Evolutionary conservation across 2,797 vertebrate species (phyloP), one percentile per base, ranked within the genome.

Genomic region (Coluber constrictor): DNA sequence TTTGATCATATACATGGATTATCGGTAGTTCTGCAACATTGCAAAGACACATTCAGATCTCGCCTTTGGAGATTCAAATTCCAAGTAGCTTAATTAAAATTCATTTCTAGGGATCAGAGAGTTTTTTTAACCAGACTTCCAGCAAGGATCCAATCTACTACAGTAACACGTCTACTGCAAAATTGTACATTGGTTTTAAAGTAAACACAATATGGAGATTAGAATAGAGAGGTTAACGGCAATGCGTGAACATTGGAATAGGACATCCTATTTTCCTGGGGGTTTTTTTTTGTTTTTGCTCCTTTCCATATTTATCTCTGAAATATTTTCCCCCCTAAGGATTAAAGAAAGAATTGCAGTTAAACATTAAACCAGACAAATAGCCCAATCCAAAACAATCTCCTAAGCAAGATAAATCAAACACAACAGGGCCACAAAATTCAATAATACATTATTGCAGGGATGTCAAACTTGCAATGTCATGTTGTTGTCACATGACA

Each of bases 21-120:
- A 79, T 16, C 57, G 43, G 1, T 56, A 32, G 57, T 57, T 91
- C 88, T 87, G 87, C 20, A 27, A 92, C 59, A 27, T 95, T 96
- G 90, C 90, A 93, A 90, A 55, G 32, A 74, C 43, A 32, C 54
- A 60, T 5, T 56, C 13, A 1, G 88, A 70, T 23, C 47, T 32
- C 92, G 10, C 74, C 43, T 83, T 83, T 83, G 74, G 37, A 83
- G 20, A 12, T 47, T 83, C 74, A 83, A 47, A 83, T 83, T 83
- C 74, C 74, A 47, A 83, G 43, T 47, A 5, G 37, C 4, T 47
- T 83, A 83, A 25, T 47, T 66, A 23, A 29, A 57, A 61, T 61
- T 3, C 0, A 37, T 87, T 54, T 51, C 27, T 54, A 87, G 16
- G 4, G 51, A 66, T 55, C 47, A 54, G 23, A 55, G 29, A 15